Percentiles rank a stretch among this genome's conserved stretches.
These are phyloP conservation scores for Apeira syringaria DNA, from an alignment of 2,888 invertebrate genomes.

Conservation along the genomic window DNA sequence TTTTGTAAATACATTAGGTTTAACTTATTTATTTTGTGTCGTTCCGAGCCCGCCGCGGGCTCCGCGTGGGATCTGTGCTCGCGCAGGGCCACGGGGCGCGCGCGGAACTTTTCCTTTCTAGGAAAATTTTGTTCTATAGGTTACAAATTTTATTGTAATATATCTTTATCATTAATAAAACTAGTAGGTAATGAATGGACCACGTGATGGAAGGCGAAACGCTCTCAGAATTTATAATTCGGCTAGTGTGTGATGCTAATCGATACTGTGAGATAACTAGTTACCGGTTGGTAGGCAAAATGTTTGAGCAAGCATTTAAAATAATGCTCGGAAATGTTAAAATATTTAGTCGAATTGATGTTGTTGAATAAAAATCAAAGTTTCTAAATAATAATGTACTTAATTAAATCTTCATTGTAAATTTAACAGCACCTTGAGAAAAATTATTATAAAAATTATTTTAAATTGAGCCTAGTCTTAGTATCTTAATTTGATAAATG, in stretches of 20 bases:
- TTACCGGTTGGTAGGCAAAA: slow-evolving; percentile 74
- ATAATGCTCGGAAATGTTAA: slow-evolving; percentile 67
- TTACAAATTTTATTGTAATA: slow-evolving; percentile 82
- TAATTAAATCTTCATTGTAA: slow-evolving; percentile 82
- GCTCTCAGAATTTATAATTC: slow-evolving; percentile 79
- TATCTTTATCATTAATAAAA: slow-evolving; percentile 63
- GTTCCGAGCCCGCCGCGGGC: slow-evolving; percentile 38
- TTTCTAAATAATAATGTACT: slow-evolving; percentile 81
- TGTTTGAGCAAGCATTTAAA: slow-evolving; percentile 82
- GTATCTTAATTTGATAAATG: slow-evolving; percentile 70
- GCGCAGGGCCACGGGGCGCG: slow-evolving; percentile 16
- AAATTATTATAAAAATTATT: slow-evolving; percentile 69
- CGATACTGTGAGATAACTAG: slow-evolving; percentile 58
- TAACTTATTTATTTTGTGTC: slow-evolving; percentile 77
- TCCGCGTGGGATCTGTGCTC: slow-evolving; percentile 25
- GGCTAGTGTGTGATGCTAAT: slow-evolving; percentile 64
- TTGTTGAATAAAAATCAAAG: slow-evolving; percentile 80
- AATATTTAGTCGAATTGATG: slow-evolving; percentile 81
- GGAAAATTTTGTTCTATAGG: slow-evolving; percentile 79
- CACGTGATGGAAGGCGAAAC: slow-evolving; percentile 67
- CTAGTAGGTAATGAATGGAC: slow-evolving; percentile 75
- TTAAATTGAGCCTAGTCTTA: slow-evolving; percentile 80
- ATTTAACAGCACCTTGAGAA: slow-evolving; percentile 75
- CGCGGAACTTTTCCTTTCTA: slow-evolving; percentile 61
- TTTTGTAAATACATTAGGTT: slow-evolving; percentile 79